Conservation (phyloP, 1,140 invertebrate genomes). For the Drosophila parabipectinata region DNA sequence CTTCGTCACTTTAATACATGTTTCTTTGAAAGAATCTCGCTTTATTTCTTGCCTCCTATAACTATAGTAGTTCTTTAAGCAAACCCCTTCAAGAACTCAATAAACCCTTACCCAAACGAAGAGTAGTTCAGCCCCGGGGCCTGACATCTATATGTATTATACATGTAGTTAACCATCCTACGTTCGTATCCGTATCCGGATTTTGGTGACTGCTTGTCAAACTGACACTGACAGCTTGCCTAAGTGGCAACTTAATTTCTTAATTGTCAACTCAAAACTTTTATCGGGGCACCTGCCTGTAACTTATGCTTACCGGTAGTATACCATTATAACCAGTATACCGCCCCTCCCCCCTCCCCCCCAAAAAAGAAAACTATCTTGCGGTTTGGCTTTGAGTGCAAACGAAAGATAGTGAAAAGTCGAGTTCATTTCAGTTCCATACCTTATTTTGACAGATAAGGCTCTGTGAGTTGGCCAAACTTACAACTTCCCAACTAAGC, state of each 20-base stretch:
- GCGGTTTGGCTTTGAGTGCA: constrained; percentile 58
- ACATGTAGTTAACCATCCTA: not conserved
- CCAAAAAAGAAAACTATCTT: constrained; percentile 48
- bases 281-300: constrained; percentile 70
- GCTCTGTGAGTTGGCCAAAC: constrained; percentile 6
- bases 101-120: not conserved
- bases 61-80: too few species aligned
- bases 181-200: constrained; percentile 9
- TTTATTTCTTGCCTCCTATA: too few species aligned
- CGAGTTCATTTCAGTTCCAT: constrained; percentile 36
- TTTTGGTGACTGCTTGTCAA: constrained; percentile 74
- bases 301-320: constrained; percentile 22
- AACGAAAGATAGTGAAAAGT: constrained; percentile 33
- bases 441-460: constrained; percentile 37
- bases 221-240: constrained; percentile 80
- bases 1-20: too few species aligned
- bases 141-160: not conserved
- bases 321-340: too few species aligned
- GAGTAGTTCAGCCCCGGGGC: not conserved
- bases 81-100: too few species aligned
- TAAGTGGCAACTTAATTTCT: constrained; percentile 84
- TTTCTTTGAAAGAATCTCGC: too few species aligned
- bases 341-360: not conserved
- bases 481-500: constrained; percentile 25
- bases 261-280: constrained; percentile 83